Conservation (phyloP, 2,888 invertebrate species). For the Tetheella fluctuosa region DNA sequence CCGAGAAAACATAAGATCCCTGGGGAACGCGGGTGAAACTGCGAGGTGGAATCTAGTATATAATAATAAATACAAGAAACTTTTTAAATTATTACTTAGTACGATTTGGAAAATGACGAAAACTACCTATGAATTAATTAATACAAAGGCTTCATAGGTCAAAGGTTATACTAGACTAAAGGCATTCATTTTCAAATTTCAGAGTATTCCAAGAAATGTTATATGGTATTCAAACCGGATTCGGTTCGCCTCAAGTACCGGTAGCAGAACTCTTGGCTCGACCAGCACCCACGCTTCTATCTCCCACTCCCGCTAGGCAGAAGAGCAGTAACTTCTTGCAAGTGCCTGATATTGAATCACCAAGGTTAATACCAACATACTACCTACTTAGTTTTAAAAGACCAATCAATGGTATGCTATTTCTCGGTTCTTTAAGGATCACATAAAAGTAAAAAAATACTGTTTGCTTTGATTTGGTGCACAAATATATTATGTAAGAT, state of each 20-base stretch:
- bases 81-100: too few species aligned
- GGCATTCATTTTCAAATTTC: constrained; percentile 27
- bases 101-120: too few species aligned
- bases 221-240: constrained; percentile 96
- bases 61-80: too few species aligned
- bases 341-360: constrained; percentile 95
- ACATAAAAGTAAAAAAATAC: too few species aligned
- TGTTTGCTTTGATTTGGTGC: too few species aligned
- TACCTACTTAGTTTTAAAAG: not conserved
- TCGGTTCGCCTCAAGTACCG: constrained; percentile 96
- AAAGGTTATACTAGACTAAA: not conserved
- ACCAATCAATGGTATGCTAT: not conserved
- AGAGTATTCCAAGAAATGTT: constrained; percentile 97
- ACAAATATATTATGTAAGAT: too few species aligned
- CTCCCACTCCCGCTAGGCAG: constrained; percentile 93
- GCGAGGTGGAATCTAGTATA: too few species aligned
- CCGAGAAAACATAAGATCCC: too few species aligned
- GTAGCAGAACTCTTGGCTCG: constrained; percentile 94
- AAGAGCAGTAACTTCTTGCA: constrained; percentile 96
- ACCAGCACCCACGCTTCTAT: constrained; percentile 93
- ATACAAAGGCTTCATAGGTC: too few species aligned
- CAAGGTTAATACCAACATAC: constrained; percentile 65
- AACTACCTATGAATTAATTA: too few species aligned
- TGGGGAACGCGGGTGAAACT: too few species aligned
- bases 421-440: too few species aligned